Evolutionary conservation across 2,888 invertebrate species (phyloP).

Genomic region (Chymomyza caudatula): DNA sequence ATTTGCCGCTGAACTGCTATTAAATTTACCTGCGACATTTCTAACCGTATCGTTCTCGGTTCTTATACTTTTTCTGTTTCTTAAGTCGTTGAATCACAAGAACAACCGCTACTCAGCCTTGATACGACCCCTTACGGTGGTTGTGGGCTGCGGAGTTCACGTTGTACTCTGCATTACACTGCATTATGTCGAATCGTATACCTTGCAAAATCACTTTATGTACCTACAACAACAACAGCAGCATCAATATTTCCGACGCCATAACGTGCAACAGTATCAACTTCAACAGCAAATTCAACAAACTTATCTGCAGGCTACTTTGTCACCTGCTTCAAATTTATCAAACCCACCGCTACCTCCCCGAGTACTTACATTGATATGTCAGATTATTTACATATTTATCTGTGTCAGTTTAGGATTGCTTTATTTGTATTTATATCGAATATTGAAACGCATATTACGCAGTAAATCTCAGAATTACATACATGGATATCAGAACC

Average conservation of each 20-base stretch:
- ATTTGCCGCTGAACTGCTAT: constrained; percentile 88
- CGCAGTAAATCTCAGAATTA: constrained; percentile 88
- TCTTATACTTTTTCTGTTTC: constrained; percentile 89
- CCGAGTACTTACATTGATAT: constrained; percentile 85
- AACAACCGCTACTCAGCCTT: constrained; percentile 84
- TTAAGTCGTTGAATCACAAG: constrained; percentile 87
- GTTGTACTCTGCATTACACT: constrained; percentile 88
- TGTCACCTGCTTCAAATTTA: constrained; percentile 44
- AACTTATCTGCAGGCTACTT: constrained; percentile 31
- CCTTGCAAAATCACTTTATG: constrained; percentile 74
- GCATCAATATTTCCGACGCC: constrained; percentile 60
- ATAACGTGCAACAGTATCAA: constrained; percentile 46
- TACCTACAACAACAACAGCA: constrained; percentile 72
- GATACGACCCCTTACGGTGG: constrained; percentile 88
- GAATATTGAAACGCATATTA: constrained; percentile 85
- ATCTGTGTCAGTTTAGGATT: constrained; percentile 90
- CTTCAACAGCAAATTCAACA: constrained; percentile 36
- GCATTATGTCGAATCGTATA: constrained; percentile 85
- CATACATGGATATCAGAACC: constrained; percentile 87
- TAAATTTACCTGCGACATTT: constrained; percentile 91
- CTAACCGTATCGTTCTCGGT: constrained; percentile 93
- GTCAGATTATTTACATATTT: constrained; percentile 91
- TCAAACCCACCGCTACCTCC: constrained; percentile 74
- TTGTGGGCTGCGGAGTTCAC: constrained; percentile 88
- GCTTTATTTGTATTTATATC: constrained; percentile 90